Base-by-base conservation (phyloP, 2,888 invertebrate genomes). In the Hyalella azteca region DNA sequence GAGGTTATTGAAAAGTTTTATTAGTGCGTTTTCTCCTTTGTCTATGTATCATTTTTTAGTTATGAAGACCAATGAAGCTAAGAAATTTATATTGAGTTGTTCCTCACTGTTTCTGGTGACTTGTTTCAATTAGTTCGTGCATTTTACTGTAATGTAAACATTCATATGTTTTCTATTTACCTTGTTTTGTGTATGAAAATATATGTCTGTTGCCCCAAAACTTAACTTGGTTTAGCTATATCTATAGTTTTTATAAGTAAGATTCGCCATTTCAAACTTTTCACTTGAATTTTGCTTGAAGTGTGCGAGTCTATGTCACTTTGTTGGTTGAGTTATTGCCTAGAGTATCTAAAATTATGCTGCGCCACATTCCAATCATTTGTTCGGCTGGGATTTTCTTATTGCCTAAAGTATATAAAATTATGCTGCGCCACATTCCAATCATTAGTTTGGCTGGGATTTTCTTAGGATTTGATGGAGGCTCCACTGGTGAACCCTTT, bases 391-490 rank as follows among this genome's bases (percentile, higher is more conserved):
- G 66, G n/a, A 39, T 19, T 66, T 66, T 66, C 36, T 66, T 66
- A 45, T 66, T 26, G 54, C 26, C 26, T 54, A 54, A 54, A 29
- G 26, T 54, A 54, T 54, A 29, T 26, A n/a, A n/a, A n/a, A n/a
- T n/a, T n/a, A 54, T 54, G 54, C 54, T 54, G 29, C 54, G 29
- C 54, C 66, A 36, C 66, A 66, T 36, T 66, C 36, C 66, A 66
- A 66, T 66, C 36, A n/a, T n/a, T n/a, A 66, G 66, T 66, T 29
- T 66, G 66, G 66, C 36, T 66, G 66, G 66, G n/a, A 66, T 66
- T 66, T 66, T 54, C 36, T 66, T 66, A 66, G 66, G 66, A 66
- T 66, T 36, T 66, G 66, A 66, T 66, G 66, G 66, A 66, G 66
- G 66, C 32, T 66, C 66, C 66, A 66, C 66, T 66, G 66, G 66